Percentiles rank a stretch among this genome's conserved stretches.
Conservation (phyloP, 2,888 invertebrate species). For the Drosophila melanosoma region DNA sequence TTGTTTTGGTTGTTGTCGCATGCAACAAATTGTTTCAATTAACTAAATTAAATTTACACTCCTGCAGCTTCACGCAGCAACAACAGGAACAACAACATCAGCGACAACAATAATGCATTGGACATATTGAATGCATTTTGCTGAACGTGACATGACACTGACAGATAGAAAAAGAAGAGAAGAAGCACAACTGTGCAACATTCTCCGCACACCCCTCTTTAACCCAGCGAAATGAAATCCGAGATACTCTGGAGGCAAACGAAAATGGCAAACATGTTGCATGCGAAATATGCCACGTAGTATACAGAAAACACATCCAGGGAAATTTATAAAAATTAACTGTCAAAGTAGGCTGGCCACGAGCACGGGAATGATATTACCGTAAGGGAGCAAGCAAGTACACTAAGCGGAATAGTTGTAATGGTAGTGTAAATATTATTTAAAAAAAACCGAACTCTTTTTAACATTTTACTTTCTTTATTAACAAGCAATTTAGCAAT, state of each 20-base stretch:
- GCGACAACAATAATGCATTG: slow-evolving; percentile 45
- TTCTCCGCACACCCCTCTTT: not conserved
- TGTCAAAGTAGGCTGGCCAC: slow-evolving; percentile 57
- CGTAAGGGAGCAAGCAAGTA: slow-evolving; percentile 1
- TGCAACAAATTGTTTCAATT: slow-evolving; percentile 84
- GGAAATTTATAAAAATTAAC: slow-evolving; percentile 80
- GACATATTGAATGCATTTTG: slow-evolving; percentile 74
- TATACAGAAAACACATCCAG: slow-evolving; percentile 43
- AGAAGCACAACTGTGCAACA: slow-evolving; percentile 29
- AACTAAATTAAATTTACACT: slow-evolving; percentile 84
- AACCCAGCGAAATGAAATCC: slow-evolving; percentile 30
- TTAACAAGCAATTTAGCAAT: not conserved
- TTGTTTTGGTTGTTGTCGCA: slow-evolving; percentile 62
- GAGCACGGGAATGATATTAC: not conserved
- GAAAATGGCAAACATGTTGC: slow-evolving; percentile 75
- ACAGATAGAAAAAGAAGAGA: slow-evolving; percentile 71
- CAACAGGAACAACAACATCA: slow-evolving; percentile 35
- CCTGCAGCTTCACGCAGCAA: slow-evolving; percentile 66
- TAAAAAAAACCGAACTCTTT: not conserved
- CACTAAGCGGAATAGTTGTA: slow-evolving; percentile 30
- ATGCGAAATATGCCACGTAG: slow-evolving; percentile 50
- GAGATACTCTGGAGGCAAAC: slow-evolving; percentile 56
- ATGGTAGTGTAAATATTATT: not conserved
- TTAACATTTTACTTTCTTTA: not conserved
- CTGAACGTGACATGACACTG: slow-evolving; percentile 81